phyloP scores from a whole-genome alignment of 2,797 vertebrate genomes.

The Galaxias olidus region DNA sequence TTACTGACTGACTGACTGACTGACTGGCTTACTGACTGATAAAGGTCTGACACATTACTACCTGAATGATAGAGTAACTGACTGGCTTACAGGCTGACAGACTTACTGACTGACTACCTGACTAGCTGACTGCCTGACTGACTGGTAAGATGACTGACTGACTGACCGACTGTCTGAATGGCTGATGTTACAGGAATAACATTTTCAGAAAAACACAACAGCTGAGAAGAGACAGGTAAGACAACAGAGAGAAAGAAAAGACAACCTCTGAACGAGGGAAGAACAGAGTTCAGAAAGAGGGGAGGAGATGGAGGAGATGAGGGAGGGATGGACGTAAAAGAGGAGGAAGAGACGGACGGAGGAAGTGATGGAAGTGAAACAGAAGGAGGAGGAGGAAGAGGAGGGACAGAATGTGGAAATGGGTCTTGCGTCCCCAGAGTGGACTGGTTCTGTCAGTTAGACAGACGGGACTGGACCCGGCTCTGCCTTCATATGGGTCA shows the following conservation, averaged over 20 bases:
- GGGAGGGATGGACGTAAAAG: not conserved
- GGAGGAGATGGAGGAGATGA: too few species aligned
- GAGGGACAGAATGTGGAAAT: constrained; percentile 31
- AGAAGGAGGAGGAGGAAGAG: constrained; percentile 2
- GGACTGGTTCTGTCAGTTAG: not conserved
- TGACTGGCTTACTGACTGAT: too few species aligned
- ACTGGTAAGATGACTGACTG: not conserved
- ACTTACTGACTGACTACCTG: not conserved
- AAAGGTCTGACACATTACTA: too few species aligned
- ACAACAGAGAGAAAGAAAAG: too few species aligned
- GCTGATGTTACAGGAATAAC: not conserved
- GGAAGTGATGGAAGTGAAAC: not conserved
- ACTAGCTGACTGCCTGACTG: not conserved
- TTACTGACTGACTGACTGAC: too few species aligned
- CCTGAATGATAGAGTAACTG: too few species aligned
- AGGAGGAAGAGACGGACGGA: not conserved
- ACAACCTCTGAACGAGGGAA: too few species aligned
- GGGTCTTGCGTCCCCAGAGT: not conserved
- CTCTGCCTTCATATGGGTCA: too few species aligned
- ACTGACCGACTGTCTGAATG: not conserved
- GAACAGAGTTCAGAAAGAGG: too few species aligned
- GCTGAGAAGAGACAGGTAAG: too few species aligned
- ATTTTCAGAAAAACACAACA: too few species aligned
- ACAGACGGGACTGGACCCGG: not conserved
- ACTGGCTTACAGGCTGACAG: not conserved